Evolutionary conservation across 2,888 invertebrate species (phyloP), one percentile per base, ranked within the genome.

Genomic region (Drosophila helvetica): DNA sequence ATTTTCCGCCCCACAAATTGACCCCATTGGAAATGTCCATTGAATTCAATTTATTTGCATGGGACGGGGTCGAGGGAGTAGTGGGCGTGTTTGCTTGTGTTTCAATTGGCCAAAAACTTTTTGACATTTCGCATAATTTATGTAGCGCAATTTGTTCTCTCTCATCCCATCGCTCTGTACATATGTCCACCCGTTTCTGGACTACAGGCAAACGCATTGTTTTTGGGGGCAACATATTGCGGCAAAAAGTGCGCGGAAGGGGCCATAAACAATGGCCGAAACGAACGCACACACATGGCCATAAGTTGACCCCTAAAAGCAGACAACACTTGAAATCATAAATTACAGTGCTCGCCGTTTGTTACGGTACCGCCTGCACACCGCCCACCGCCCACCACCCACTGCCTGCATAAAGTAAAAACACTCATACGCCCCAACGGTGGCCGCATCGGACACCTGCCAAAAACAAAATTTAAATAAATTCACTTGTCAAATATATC

Each of bases 261-360:
- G 48, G 53, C 64, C 75, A 87, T 85, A 82, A 87, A 82, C 86
- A 84, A 84, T 84, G 76, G 64, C 46, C 67, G 63, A 64, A 76
- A 72, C 64, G 66, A 61, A 52, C 65, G 19, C 50, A 69, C 33
- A 25, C 58, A 17, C 65, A 33, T 27, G 55, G 42, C 65, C 65
- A 66, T 66, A 55, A 66, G 63, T 43, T 70, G 82, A 86, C 85
- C 85, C 69, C 85, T 79, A 84, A 82, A 78, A 65, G 64, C 80
- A 80, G 66, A 57, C 51, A 54, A 59, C 71, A 64, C 79, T 76
- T 59, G 74, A 77, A 81, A 63, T 55, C 80, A 77, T 83, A 87
- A 82, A 82, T 87, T 63, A 76, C 81, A 59, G 51, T 51, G 43
- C 45, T 18, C 59, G 4, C 10, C 46, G 38, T 48, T 69, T 74